A percentile compares a stretch with the other conserved stretches of the same genome.
Evolutionary conservation across 1,140 invertebrate genomes (phyloP).

Genomic region (Proales similis): DNA sequence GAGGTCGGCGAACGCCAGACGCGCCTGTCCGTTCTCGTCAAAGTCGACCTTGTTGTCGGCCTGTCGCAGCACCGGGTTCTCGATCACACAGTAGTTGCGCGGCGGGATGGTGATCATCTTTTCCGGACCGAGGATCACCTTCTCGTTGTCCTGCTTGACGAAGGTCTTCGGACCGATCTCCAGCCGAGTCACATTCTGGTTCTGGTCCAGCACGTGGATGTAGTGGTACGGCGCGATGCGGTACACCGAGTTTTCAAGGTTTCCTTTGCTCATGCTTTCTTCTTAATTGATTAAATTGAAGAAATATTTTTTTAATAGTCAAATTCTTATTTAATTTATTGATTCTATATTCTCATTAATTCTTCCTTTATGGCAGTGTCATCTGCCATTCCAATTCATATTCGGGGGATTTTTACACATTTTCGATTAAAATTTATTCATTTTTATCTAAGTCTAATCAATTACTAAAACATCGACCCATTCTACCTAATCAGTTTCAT

Average conservation of each 20-base stretch:
- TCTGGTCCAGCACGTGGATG: conserved; percentile 57
- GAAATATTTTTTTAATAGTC: too few relatives aligned
- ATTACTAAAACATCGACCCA: too few relatives aligned
- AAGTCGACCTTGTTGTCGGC: conserved; percentile 46
- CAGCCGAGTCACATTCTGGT: conserved; percentile 55
- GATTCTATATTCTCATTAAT: too few relatives aligned
- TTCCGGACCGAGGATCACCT: conserved; percentile 50
- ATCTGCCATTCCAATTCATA: too few relatives aligned
- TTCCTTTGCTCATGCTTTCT: too few relatives aligned
- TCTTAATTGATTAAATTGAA: too few relatives aligned
- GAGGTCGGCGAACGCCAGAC: conserved; percentile 54
- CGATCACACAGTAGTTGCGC: conserved; percentile 48
- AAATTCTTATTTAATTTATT: too few relatives aligned
- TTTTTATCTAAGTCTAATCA: too few relatives aligned
- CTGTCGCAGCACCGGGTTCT: conserved; percentile 53
- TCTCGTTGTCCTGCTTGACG: conserved; percentile 56
- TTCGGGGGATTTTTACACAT: too few relatives aligned
- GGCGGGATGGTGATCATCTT: conserved; percentile 56
- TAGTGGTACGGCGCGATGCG: conserved; percentile 56
- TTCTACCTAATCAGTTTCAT: conserved; percentile 23
- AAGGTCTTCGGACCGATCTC: conserved; percentile 56
- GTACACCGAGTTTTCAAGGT: conserved; percentile 33
- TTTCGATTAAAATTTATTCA: too few relatives aligned
- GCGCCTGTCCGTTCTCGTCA: conserved; percentile 51
- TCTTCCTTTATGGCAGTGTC: too few relatives aligned